Evolutionary conservation across 1,140 invertebrate species (phyloP), one percentile per base, ranked within the genome.

Genomic region (Glossosoma conforme): DNA sequence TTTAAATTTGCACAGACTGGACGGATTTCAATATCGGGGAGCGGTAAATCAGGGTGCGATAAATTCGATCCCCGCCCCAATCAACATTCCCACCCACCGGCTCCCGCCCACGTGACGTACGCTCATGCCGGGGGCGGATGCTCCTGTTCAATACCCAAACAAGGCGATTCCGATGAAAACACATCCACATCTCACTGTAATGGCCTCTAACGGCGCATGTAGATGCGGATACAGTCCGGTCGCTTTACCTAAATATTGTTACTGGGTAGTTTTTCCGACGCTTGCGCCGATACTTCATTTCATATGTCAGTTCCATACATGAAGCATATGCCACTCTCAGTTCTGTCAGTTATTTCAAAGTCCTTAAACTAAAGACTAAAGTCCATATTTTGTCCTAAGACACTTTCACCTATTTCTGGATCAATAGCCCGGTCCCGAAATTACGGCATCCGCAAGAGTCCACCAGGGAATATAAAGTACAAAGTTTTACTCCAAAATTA

Each of bases 101-200:
- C 14, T 10, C 8, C 21, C 46, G 21, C 37, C 45, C 52, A 48
- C 42, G 22, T 58, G 56, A 58, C 49, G 25, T 45, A 58, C 47
- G 52, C 37, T 58, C 55, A 58, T 58, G 43, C 51, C 51, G 52
- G 42, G 48, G 47, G 43, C 47, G 47, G 52, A 51, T 49, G 56
- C 54, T 58, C 56, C 46, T 25, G 56, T 55, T 58, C 56, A 58
- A 58, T 58, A 52, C 48, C 56, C 56, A 58, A 58, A 58, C 56
- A 58, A 54, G 56, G 56, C 56, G 56, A 58, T 54, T 54, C 48
- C 56, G 55, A 54, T 58, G 56, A 55, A 58, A 58, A 58, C 56
- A 58, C 52, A 52, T 58, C 52, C 56, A 54, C 56, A 58, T 58
- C 52, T 58, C 28, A 58, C 56, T 25, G 44, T 54, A 54, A 58